Evolutionary conservation across 2,113 vertebrate species (phyloP).

Genomic region (Mesembrinibis cayennensis): DNA sequence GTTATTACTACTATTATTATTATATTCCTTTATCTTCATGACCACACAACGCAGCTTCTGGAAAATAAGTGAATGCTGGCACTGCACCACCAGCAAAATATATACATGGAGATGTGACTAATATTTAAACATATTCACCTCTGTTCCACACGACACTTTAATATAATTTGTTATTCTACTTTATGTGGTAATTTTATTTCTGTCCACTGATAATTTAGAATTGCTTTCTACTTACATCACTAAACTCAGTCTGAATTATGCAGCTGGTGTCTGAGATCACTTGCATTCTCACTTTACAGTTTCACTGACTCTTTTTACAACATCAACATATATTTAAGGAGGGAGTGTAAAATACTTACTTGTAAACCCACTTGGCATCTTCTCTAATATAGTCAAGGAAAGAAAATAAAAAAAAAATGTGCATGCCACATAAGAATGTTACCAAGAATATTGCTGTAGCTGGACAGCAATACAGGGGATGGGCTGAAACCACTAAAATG

Average conservation of each 20-base stretch:
- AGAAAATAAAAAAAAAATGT: not conserved
- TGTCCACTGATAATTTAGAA: not conserved
- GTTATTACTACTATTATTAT: not conserved
- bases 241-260: not conserved
- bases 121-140: not conserved
- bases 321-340: not conserved
- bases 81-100: not conserved
- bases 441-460: not conserved
- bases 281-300: not conserved
- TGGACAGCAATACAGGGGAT: not conserved
- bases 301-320: not conserved
- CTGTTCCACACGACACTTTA: not conserved
- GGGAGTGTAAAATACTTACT: not conserved
- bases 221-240: not conserved
- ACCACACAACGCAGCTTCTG: not conserved
- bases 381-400: not conserved
- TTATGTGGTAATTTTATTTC: constrained; percentile 6
- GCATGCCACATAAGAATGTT: not conserved
- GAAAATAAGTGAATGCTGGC: not conserved
- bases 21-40: not conserved
- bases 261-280: not conserved
- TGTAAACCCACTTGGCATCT: not conserved
- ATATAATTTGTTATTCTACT: not conserved
- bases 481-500: not conserved
- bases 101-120: not conserved